Evolutionary conservation across 1,140 invertebrate species (phyloP), one percentile per base, ranked within the genome.

Genomic region (Drosophila santomea): DNA sequence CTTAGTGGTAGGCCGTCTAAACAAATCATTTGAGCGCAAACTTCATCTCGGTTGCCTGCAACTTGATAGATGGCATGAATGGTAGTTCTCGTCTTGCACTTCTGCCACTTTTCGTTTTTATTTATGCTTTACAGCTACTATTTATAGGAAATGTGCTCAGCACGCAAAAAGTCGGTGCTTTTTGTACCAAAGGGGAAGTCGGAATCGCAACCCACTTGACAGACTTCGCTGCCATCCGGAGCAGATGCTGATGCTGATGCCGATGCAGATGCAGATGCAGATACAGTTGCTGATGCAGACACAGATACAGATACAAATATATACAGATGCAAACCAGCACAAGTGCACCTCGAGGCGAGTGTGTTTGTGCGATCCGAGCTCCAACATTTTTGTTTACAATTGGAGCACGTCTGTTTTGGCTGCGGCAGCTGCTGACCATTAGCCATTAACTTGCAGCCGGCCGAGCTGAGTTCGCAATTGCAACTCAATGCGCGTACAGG

Each of bases 321-420:
- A n/a, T n/a, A 5, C 11, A n/a, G 58, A 38, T 50, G 14, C 5
- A 15, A 17, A 51, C 52, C 23, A 52, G 23, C 20, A 39, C 52
- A 51, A 57, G 48, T 35, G 47, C 45, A 48, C 1, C 54, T 57
- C 35, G 32, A 32, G 32, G 32, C 32, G 32, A 28, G 52, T 41
- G 35, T 50, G 38, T 20, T 28, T 25, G 58, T n/a, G 38, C 32
- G 58, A 32, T 28, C 28, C 44, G 36, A 32, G 63, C 63, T 43
- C 39, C 64, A 71, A 23, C 67, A 54, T 54, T 82, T 80, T 88
- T 86, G 83, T 86, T 86, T 86, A 86, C 83, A 86, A 82, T 86
- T 88, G 83, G 58, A 88, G 83, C 82, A 86, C 83, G 82, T 86
- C 74, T 86, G 83, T 86, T 82, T 85, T 78, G 81, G 82, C 77